These are phyloP conservation scores for Anarrhichthys ocellatus DNA, from an alignment of 2,113 vertebrate species.

Conservation along the genomic window DNA sequence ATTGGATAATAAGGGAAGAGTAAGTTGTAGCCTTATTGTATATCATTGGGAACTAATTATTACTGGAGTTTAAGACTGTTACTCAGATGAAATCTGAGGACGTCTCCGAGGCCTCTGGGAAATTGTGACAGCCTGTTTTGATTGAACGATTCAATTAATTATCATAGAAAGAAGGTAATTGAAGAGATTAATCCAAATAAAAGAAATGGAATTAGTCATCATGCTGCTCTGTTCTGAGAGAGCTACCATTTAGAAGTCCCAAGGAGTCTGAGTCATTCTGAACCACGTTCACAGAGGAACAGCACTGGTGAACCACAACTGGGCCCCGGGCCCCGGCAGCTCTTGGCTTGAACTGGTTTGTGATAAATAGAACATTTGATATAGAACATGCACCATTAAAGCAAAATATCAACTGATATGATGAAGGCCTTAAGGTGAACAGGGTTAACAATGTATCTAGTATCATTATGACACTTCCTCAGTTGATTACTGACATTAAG, in stretches of 20 bases:
- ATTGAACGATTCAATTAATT: not conserved
- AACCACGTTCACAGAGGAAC: not conserved
- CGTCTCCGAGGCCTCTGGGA: not conserved
- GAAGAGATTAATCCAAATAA: not conserved
- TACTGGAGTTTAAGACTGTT: not conserved
- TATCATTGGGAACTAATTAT: not conserved
- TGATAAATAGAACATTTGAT: not conserved
- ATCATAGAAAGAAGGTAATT: not conserved
- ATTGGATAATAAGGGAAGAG: not conserved
- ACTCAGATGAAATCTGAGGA: not conserved
- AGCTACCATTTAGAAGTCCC: not conserved
- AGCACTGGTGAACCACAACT: not conserved
- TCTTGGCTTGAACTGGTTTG: not conserved
- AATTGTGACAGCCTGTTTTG: not conserved
- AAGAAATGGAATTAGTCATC: not conserved
- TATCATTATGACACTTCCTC: too few relatives aligned
- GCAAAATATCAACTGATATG: not conserved
- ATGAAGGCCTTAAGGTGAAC: not conserved
- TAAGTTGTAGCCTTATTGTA: not conserved
- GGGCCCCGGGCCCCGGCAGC: not conserved
- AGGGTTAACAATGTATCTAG: not conserved
- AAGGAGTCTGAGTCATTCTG: not conserved
- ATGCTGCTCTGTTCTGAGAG: not conserved
- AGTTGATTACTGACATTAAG: not conserved
- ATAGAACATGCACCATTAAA: not conserved